Evolutionary conservation across 2,113 vertebrate genomes (phyloP).

Genomic region (Sclerurus mexicanus): DNA sequence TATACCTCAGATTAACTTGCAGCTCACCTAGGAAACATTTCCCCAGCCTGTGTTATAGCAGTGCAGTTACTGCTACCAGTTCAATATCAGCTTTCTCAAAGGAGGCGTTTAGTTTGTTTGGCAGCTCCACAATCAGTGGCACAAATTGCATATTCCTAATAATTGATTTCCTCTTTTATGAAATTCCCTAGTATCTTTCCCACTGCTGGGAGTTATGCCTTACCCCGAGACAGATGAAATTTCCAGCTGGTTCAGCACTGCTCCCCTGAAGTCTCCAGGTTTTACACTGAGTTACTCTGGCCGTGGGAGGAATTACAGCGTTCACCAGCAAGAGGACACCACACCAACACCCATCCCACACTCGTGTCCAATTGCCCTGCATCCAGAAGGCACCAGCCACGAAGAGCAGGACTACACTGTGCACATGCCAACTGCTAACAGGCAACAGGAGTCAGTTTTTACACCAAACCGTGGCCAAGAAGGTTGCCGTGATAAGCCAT

Average conservation of each 20-base stretch:
- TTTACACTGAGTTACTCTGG: not conserved
- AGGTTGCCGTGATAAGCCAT: not conserved
- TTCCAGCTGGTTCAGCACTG: not conserved
- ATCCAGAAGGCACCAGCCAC: not conserved
- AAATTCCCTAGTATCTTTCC: not conserved
- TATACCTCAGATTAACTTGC: not conserved
- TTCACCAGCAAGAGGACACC: not conserved
- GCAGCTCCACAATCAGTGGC: not conserved
- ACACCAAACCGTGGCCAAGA: not conserved
- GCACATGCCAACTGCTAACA: not conserved
- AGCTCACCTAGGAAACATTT: not conserved
- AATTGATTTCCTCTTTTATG: not conserved
- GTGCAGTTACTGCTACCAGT: not conserved
- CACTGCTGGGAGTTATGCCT: not conserved
- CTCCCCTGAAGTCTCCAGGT: not conserved
- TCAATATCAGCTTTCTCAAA: not conserved
- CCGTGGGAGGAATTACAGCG: not conserved
- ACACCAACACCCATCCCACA: too few relatives aligned
- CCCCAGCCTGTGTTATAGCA: not conserved
- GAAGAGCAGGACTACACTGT: not conserved
- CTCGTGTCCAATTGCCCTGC: not conserved
- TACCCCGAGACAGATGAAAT: not conserved
- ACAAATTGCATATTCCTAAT: not conserved
- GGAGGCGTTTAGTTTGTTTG: not conserved
- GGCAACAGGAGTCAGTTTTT: not conserved